Base-by-base conservation (phyloP, 2,888 invertebrate species). In the Xestoiulus laeticollis region DNA sequence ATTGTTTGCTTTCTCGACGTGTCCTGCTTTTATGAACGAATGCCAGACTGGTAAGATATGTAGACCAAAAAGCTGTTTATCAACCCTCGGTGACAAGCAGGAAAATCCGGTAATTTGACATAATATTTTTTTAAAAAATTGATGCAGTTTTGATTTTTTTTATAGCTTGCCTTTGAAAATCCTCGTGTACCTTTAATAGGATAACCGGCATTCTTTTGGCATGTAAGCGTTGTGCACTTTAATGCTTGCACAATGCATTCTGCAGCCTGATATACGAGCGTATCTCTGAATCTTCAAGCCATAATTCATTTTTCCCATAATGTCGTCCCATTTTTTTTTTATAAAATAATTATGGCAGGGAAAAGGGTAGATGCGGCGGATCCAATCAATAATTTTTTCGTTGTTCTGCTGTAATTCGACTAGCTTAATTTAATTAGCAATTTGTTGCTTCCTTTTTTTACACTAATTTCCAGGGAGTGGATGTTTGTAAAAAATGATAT, bases 231-330 rank as follows among this genome's bases (percentile, higher is more conserved):
- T 14, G 48, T 48, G 48, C 48, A 48, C 48, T 48, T 48, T 48
- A 48, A 48, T 48, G 4, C 16, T 48, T 48, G 14, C 16, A 48
- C 6, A 48, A 16, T 48, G 59, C 59, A 59, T 59, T 59, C n/a
- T n/a, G n/a, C n/a, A n/a, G n/a, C n/a, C n/a, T n/a, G n/a, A 59
- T 22, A 38, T 5, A 6, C 59, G n/a, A n/a, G 59, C 59, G n/a
- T 59, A 59, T 59, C 59, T 59, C 5, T 19, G 53, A 0, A 59
- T 59, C 53, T 59, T 59, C 53, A 16, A 14, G 53, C 59, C 16
- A n/a, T 59, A 59, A 59, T 22, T 59, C 59, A 59, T 59, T 59
- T 59, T 59, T 59, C 59, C 59, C n/a, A 59, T 59, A 59, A 59
- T 3, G 59, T 59, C 59, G n/a, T n/a, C 8, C 22, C n/a, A n/a